Evolutionary conservation across 2,113 vertebrate species (phyloP).

Genomic region (Triplophysa tibetana): DNA sequence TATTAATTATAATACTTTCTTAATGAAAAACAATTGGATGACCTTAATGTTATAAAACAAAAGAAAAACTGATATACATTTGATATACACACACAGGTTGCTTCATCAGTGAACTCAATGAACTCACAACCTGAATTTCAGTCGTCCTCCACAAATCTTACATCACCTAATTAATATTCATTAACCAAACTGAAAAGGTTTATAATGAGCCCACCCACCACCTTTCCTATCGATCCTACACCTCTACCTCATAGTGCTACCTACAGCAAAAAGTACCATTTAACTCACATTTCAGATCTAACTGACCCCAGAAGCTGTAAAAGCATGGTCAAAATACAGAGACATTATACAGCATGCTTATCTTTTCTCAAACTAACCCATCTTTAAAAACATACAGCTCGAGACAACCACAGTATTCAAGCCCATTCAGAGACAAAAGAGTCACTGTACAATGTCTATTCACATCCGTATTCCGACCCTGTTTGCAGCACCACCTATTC

Average conservation of each 20-base stretch:
- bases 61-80: no score
- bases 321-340: not conserved
- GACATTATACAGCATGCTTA: not conserved
- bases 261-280: not conserved
- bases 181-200: not conserved
- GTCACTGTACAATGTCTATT: constrained; percentile 22
- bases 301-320: not conserved
- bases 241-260: no score
- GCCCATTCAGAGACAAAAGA: constrained; percentile 14
- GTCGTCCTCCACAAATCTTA: no score
- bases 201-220: not conserved
- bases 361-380: constrained; percentile 2
- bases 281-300: not conserved
- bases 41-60: no score
- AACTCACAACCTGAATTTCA: no score
- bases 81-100: no score
- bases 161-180: no score
- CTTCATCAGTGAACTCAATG: no score
- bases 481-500: constrained; percentile 39
- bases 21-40: no score
- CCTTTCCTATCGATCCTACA: not conserved
- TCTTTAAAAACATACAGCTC: constrained; percentile 1
- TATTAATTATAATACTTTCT: no score
- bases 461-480: constrained; percentile 36
- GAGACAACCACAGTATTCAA: constrained; percentile 11